These are phyloP conservation scores for Menura novaehollandiae DNA, from an alignment of 2,113 vertebrate genomes.

Conservation along the genomic window DNA sequence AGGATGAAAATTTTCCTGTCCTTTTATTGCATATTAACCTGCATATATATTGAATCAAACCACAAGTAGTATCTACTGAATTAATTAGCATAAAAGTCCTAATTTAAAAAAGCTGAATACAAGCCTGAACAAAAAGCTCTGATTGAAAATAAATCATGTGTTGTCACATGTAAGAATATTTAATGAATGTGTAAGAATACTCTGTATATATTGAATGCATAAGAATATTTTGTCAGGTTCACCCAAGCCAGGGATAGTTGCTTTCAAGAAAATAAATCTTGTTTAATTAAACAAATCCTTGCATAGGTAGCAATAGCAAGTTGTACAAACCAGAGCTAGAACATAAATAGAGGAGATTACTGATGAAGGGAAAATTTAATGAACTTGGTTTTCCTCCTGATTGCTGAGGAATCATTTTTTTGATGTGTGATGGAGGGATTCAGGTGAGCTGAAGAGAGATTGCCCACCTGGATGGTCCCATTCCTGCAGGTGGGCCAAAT, in stretches of 20 bases:
- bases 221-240: neutral
- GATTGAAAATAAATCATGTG: neutral
- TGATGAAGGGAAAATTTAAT: neutral
- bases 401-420: neutral
- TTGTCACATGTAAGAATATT: neutral
- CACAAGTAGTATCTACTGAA: neutral
- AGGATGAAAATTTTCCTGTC: neutral
- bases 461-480: accelerated
- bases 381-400: neutral
- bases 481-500: neutral
- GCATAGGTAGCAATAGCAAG: neutral
- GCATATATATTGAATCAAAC: neutral
- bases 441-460: accelerated
- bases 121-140: neutral
- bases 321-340: neutral
- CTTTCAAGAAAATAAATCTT: neutral
- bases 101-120: neutral
- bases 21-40: neutral
- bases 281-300: neutral
- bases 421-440: no score
- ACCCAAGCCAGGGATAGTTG: neutral
- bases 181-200: neutral
- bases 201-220: neutral
- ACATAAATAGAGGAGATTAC: neutral
- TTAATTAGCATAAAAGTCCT: neutral